Base-by-base conservation (phyloP, 2,113 vertebrate species). In the Manacus vitellinus region DNA sequence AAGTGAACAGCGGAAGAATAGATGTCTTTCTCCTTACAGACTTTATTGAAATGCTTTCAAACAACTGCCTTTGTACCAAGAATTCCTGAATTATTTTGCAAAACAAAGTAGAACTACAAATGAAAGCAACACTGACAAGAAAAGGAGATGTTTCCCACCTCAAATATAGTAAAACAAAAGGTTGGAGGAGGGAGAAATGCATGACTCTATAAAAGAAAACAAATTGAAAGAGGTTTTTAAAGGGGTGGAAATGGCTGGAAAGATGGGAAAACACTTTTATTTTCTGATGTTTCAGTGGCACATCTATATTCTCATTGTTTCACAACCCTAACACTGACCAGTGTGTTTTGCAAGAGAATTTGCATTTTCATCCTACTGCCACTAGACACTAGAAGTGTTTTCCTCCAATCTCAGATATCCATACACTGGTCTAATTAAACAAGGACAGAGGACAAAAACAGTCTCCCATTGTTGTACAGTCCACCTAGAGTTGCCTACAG, bases 41-140 rank as follows among this genome's bases (percentile, higher is more conserved):
- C n/a, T 56, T 52, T 31, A 72, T 46, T 91, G 52, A 78, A 89
- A 87, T 10, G 8, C 43, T 79, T 95, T 95, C 65, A 39, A 96
- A 95, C 76, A 89, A 71, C 75, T 51, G 66, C 52, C 75, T 84
- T 76, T 66, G 54, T 44, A 88, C 87, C 70, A 46, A 73, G 31
- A 96, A 91, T 77, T 95, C 83, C 84, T 68, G 76, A 73, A 61
- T 44, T 63, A 91, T 88, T 96, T 91, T 94, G 37, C 79, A 84
- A 95, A 85, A 93, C 30, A 37, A 95, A 96, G 88, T 44, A 35
- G 68, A 93, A n/a, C 14, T 86, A 93, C 94, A 93, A 96, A 93
- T 25, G 51, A 92, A 96, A 94, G 52, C 37, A 74, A 68, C 55
- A 68, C 54, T 65, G 75, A 84, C 68, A 51, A 65, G 39, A 72